Evolutionary conservation across 2,888 invertebrate species (phyloP), one percentile per base, ranked within the genome.

Genomic region (Ophion ellenae): DNA sequence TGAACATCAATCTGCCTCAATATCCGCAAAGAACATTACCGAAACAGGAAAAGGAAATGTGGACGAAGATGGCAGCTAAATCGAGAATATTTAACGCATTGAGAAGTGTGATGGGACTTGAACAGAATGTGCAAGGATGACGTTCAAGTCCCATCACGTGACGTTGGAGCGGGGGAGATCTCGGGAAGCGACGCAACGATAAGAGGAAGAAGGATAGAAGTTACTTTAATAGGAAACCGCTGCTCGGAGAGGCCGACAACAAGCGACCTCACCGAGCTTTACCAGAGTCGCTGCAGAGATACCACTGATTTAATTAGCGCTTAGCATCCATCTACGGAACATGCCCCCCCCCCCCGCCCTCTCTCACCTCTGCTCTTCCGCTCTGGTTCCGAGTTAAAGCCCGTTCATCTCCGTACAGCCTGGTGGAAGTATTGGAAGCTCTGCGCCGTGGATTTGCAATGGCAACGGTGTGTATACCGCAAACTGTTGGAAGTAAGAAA

Each of bases 251-350:
- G 67, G 78, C 40, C 78, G 75, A 78, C 82, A 85, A 79, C 82
- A 76, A 81, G 82, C 74, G 67, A 70, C 80, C 80, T 80, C 28
- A 45, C 70, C 53, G 20, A 75, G 57, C 66, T 76, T 70, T 59
- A 66, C 66, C 66, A 45, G 63, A 85, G 70, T 82, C 79, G 36
- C 24, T 32, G 53, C 11, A 75, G 82, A 86, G 86, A 88, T 86
- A 88, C 87, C 85, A 85, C 81, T 85, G 86, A 87, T 88, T 88
- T 87, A 86, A 88, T 88, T 85, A 86, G 85, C 84, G 76, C 81
- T 36, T 57, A 79, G 87, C 89, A 81, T 88, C 82, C 87, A 89
- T 86, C 85, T 87, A 87, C 87, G 84, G 85, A 84, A 79, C 69
- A 83, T 77, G 67, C 76, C 24, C 32, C 45, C 36, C 17, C 24